Evolutionary conservation across 92 coral and sea anemone species (phyloP), one percentile per base, ranked within the genome.

Genomic region (Palythoa grandis): DNA sequence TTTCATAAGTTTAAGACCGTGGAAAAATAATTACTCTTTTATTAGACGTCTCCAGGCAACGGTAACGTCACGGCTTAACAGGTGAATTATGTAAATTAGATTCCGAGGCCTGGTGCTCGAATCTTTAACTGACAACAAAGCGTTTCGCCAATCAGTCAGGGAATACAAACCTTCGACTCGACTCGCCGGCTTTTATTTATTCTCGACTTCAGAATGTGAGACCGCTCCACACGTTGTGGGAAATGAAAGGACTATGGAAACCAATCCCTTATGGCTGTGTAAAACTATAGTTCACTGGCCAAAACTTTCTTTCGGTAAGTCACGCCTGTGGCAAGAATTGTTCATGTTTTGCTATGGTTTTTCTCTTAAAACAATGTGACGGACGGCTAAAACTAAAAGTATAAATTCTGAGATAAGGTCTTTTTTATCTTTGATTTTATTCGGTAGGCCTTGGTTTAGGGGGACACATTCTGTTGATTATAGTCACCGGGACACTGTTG

Each of bases 281-380:
- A 80, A 83, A 50, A 60, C 93, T 16, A 86, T 94, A n/a, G 88
- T 92, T 40, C 48, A 74, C 48, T 92, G 89, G 50, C 92, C 95
- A 14, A 90, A 90, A 83, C 86, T 89, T 7, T 79, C 86, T 77
- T 94, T 94, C 52, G 95, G 98, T 94, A 79, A 86, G 95, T 89
- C 22, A 61, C 61, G 53, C 14, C 35, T 53, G 85, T 69, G 17
- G 56, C 54, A 52, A 24, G 70, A 71, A 43, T 15, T 68, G 50
- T 24, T 20, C 10, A 9, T 67, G 17, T 53, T 57, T 52, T 14
- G 3, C 11, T 24, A n/a, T 11, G 22, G 6, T 20, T 70, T 56
- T 24, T 70, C 11, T 40, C 13, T 9, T 57, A 19, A 69, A 38
- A 39, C 68, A 70, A 83, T 70, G 16, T n/a, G 15, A 73, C 15